A percentile compares a stretch with the other conserved stretches of the same genome.
Conservation (phyloP, 2,888 invertebrate species). For the Trichogramma evanescens region DNA sequence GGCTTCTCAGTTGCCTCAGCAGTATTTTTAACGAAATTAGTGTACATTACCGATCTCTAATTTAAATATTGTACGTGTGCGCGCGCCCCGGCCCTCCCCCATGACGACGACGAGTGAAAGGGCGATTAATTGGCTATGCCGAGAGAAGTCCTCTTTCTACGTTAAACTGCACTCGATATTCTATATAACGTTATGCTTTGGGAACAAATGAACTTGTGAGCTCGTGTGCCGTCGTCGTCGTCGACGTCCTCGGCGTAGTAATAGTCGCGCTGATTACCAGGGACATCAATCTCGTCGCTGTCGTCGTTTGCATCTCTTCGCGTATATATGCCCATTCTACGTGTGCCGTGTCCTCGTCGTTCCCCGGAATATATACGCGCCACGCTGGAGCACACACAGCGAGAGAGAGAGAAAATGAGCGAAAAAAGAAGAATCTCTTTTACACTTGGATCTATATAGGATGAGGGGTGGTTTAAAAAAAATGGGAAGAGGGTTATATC, state of each 20-base stretch:
- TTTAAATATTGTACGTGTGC: slow-evolving; percentile 9
- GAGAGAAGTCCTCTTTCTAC: slow-evolving; percentile 5
- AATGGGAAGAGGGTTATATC: too few relatives aligned
- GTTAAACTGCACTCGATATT: too few relatives aligned
- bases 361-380: slow-evolving; percentile 1
- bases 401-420: too few relatives aligned
- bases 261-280: slow-evolving; percentile 16
- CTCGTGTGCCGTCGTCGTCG: slow-evolving; percentile 19
- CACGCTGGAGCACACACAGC: background rate
- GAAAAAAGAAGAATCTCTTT: too few relatives aligned
- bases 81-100: background rate
- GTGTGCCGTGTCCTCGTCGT: slow-evolving; percentile 9
- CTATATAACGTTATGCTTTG: too few relatives aligned
- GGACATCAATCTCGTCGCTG: slow-evolving; percentile 22
- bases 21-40: slow-evolving; percentile 25
- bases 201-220: slow-evolving; percentile 24
- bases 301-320: background rate
- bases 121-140: slow-evolving; percentile 22
- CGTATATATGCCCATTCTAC: background rate
- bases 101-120: too few relatives aligned
- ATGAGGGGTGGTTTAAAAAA: too few relatives aligned
- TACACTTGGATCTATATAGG: too few relatives aligned
- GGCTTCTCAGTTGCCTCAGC: slow-evolving; percentile 10
- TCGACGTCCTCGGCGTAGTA: too few relatives aligned
- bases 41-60: slow-evolving; percentile 22